Evolutionary conservation across 2,113 vertebrate genomes (phyloP), one percentile per base, ranked within the genome.

Genomic region (Sterrhoptilus dennistouni): DNA sequence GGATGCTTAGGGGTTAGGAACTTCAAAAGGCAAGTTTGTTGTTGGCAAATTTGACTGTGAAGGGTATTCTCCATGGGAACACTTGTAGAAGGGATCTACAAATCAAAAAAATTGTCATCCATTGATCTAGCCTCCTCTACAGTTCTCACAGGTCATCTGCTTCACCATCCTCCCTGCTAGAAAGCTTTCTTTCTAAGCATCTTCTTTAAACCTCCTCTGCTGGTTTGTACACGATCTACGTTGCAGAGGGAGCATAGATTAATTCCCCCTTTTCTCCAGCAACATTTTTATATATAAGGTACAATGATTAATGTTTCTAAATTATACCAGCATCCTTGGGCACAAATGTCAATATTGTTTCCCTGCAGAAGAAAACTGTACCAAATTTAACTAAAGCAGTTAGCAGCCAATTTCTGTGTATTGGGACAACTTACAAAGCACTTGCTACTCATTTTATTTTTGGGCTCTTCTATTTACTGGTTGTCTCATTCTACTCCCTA

Each of bases 221-320:
- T 54, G 65, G 68, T 70, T 77, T 6, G 0, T 70, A 77, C 29
- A 19, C 23, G 31, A 33, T 42, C 66, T 53, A 65, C 53, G 22
- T 42, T 23, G 70, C 36, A 69, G 59, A 82, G n/a, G n/a, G 24
- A 87, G 12, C 40, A 75, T 0, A 68, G 64, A 60, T 75, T 65
- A 78, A 89, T 60, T 60, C 25, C 11, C 44, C 23, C 9, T 18
- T 76, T 64, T 65, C 53, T 79, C 49, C 71, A 87, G 53, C 31
- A 89, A 53, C 28, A 40, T 65, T 72, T 76, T 76, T 82, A 79
- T 31, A 22, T 49, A 79, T 54, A 14, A 3, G 36, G 50, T 72
- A 49, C n/a, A 72, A 23, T 61, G 83, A 86, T 74, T 80, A 92
- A 88, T 92, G 45, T 36, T 92, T 92, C 71, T 74, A 88, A 94